Evolutionary conservation across 2,888 invertebrate species (phyloP).

Genomic region (Zele albiditarsus): DNA sequence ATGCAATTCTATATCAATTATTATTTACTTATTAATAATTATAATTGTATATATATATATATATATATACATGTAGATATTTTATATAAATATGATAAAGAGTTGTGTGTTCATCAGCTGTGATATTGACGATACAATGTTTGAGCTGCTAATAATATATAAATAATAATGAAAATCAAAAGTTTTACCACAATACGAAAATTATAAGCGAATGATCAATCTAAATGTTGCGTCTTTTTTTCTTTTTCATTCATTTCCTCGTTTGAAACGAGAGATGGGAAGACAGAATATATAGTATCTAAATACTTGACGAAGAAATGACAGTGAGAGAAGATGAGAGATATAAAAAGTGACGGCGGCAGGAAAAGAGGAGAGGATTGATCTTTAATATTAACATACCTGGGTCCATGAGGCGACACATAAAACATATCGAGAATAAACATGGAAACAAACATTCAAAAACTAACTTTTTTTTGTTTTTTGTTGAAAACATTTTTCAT

Average conservation of each 20-base stretch:
- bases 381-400: conserved; percentile 60
- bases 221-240: background rate
- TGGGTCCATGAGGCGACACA: conserved; percentile 64
- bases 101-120: conserved; percentile 17
- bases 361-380: conserved; percentile 24
- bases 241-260: background rate
- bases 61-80: background rate
- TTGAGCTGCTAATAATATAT: background rate
- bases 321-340: background rate
- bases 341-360: conserved; percentile 16
- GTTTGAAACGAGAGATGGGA: background rate
- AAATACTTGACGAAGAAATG: conserved; percentile 11
- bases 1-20: conserved; percentile 4
- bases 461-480: conserved; percentile 18
- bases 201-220: background rate
- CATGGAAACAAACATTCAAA: conserved; percentile 31
- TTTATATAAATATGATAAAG: background rate
- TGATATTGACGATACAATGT: conserved; percentile 18
- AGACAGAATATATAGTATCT: background rate
- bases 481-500: background rate
- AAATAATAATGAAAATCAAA: background rate
- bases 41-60: background rate
- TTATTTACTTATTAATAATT: conserved; percentile 8
- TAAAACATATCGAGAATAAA: conserved; percentile 56
- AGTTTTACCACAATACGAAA: background rate